Evolutionary conservation across 1,140 invertebrate species (phyloP).

Genomic region (Lordiphosa collinella): DNA sequence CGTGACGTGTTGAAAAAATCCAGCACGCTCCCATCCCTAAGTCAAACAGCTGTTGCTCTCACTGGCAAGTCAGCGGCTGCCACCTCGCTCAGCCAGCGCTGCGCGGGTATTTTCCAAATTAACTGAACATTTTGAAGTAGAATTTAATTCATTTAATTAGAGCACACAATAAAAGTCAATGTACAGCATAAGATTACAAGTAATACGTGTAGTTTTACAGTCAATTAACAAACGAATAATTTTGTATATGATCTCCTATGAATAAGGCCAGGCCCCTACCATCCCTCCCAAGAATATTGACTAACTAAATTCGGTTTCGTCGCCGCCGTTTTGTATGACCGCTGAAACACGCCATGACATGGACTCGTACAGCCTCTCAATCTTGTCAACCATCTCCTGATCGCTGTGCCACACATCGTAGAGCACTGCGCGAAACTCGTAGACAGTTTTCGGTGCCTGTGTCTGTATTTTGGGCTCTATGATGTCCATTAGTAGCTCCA

Average conservation of each 20-base stretch:
- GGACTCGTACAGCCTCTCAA: constrained; percentile 48
- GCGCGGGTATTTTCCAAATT: background rate
- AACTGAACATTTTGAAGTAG: too few relatives aligned
- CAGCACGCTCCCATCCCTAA: constrained; percentile 12
- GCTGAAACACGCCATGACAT: constrained; percentile 52
- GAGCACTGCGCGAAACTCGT: constrained; percentile 42
- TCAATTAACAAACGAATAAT: too few relatives aligned
- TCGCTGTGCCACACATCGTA: constrained; percentile 63
- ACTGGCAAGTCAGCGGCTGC: constrained; percentile 1
- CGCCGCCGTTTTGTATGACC: constrained; percentile 41
- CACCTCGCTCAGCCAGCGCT: constrained; percentile 1
- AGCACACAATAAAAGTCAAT: too few relatives aligned
- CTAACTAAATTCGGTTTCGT: constrained; percentile 25
- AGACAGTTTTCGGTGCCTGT: constrained; percentile 38
- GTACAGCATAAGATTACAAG: too few relatives aligned
- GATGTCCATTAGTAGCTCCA: constrained; percentile 57
- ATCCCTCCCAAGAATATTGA: too few relatives aligned
- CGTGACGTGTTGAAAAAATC: too few relatives aligned
- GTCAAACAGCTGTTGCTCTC: background rate
- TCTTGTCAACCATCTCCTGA: constrained; percentile 46
- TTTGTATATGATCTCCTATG: too few relatives aligned
- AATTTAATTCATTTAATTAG: too few relatives aligned
- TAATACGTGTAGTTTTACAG: too few relatives aligned
- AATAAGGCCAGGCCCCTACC: too few relatives aligned
- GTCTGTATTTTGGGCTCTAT: constrained; percentile 47